Conservation (phyloP, 2,113 vertebrate genomes). For the Plestiodon gilberti region DNA sequence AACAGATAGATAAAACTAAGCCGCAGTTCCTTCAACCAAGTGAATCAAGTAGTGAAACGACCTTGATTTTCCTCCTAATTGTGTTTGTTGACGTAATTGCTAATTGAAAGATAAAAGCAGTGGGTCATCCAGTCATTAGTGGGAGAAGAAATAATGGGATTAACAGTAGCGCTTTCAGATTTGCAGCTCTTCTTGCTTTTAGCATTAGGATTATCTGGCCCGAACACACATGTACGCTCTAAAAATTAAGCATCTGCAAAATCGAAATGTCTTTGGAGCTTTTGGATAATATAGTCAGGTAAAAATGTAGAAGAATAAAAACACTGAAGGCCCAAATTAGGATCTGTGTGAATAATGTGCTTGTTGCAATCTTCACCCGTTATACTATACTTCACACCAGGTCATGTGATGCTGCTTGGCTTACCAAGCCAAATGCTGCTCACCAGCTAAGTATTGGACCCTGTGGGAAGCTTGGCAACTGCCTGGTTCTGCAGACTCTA, state of each 20-base stretch:
- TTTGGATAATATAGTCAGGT: not conserved
- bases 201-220: not conserved
- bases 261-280: constrained; percentile 1
- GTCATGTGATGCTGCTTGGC: too few relatives aligned
- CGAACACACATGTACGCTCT: not conserved
- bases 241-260: constrained; percentile 18
- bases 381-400: not conserved
- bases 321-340: not conserved
- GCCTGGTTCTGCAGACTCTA: too few relatives aligned
- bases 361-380: not conserved
- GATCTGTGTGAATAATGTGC: not conserved
- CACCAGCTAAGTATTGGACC: too few relatives aligned
- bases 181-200: not conserved
- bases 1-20: not conserved
- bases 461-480: too few relatives aligned
- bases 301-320: not conserved
- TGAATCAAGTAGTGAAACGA: not conserved
- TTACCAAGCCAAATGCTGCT: too few relatives aligned
- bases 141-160: not conserved
- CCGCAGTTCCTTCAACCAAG: constrained; percentile 11
- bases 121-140: not conserved
- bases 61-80: not conserved
- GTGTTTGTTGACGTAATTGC: constrained; percentile 8
- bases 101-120: constrained; percentile 18
- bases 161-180: fast-evolving